Conservation (phyloP, 2,888 invertebrate species). For the Lochmaea crataegi region DNA sequence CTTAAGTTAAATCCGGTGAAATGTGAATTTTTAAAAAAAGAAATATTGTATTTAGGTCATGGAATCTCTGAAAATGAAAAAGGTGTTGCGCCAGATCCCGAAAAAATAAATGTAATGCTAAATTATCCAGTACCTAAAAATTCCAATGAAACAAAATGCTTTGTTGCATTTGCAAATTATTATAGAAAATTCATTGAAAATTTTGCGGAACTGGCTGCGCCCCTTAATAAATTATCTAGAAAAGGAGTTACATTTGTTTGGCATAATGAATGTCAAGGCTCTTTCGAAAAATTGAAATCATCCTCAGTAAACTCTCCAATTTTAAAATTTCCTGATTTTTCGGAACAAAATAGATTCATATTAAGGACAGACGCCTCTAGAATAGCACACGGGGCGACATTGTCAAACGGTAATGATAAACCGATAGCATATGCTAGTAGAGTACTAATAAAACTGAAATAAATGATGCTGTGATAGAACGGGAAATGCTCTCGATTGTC, state of each 20-base stretch:
- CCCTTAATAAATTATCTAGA: slow-evolving; percentile 22
- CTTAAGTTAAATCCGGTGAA: slow-evolving; percentile 26
- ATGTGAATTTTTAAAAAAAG: slow-evolving; percentile 36
- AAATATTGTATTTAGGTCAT: slow-evolving; percentile 8
- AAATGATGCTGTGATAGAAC: slow-evolving; percentile 19
- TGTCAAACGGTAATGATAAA: no score
- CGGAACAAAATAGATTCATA: slow-evolving; percentile 25
- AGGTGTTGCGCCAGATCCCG: slow-evolving; percentile 15
- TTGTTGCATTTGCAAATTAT: slow-evolving; percentile 21
- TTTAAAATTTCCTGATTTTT: slow-evolving; percentile 22
- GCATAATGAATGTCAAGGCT: slow-evolving; percentile 31
- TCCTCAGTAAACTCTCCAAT: neutral
- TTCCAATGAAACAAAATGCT: no score
- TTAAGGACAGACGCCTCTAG: slow-evolving; percentile 31
- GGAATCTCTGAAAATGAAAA: slow-evolving; percentile 25
- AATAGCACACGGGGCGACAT: no score
- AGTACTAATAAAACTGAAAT: slow-evolving; percentile 36
- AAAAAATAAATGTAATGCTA: neutral
- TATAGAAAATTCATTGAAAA: slow-evolving; percentile 23
- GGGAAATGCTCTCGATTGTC: slow-evolving; percentile 11
- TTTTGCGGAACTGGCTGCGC: slow-evolving; percentile 30
- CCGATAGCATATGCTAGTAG: neutral
- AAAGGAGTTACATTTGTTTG: slow-evolving; percentile 27
- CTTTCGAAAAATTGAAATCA: slow-evolving; percentile 26
- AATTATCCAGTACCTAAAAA: no score